Evolutionary conservation across 1,140 invertebrate species (phyloP).

Genomic region (Rhyacophila brunnea): DNA sequence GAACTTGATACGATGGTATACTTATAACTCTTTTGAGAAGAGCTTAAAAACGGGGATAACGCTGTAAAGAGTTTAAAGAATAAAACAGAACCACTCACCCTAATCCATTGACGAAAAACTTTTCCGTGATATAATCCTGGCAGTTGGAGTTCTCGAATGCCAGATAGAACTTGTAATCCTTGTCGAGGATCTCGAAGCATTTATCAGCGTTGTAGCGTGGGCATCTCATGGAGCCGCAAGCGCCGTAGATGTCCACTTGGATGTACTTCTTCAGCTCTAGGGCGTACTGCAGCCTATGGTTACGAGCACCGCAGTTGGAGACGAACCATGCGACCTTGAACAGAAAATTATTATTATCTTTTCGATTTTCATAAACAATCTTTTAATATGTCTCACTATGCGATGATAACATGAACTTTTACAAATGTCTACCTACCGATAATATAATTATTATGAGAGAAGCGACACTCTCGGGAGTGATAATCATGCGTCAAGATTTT

Average conservation of each 20-base stretch:
- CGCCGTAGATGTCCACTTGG: constrained; percentile 90
- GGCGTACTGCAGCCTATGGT: constrained; percentile 84
- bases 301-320: constrained; percentile 90
- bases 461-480: too few relatives aligned
- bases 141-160: constrained; percentile 98
- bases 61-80: too few relatives aligned
- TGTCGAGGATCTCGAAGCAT: constrained; percentile 90
- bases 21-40: too few relatives aligned
- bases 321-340: constrained; percentile 92
- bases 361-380: too few relatives aligned
- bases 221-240: constrained; percentile 83
- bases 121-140: constrained; percentile 94
- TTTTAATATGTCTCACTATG: too few relatives aligned
- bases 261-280: constrained; percentile 84
- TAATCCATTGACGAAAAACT: constrained; percentile 92
- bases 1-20: too few relatives aligned
- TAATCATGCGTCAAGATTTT: too few relatives aligned
- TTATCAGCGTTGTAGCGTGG: constrained; percentile 74
- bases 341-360: too few relatives aligned
- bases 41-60: too few relatives aligned
- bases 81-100: constrained; percentile 54
- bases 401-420: too few relatives aligned
- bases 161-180: constrained; percentile 96
- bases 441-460: too few relatives aligned
- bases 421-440: too few relatives aligned